Evolutionary conservation across 1,140 invertebrate genomes (phyloP).

Genomic region (Anadara kagoshimensis): DNA sequence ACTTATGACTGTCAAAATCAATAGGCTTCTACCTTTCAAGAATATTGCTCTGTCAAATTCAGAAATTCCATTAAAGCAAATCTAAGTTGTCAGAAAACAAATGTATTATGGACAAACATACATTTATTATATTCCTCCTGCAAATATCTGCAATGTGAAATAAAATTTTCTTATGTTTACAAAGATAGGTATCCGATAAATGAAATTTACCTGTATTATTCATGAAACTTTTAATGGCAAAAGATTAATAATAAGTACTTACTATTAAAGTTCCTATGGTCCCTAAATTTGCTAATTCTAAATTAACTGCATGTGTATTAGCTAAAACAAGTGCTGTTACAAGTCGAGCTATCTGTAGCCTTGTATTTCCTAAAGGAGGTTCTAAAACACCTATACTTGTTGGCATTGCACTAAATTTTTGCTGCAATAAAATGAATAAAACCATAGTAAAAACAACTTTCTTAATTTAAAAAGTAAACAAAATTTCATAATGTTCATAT

Average conservation of each 20-base stretch:
- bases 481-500: background rate
- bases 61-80: no score
- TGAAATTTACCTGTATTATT: no score
- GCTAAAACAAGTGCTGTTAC: conserved; percentile 81
- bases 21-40: no score
- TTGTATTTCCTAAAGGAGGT: conserved; percentile 84
- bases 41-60: no score
- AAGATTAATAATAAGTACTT: conserved; percentile 58
- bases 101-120: no score
- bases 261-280: conserved; percentile 81
- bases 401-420: conserved; percentile 76
- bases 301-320: conserved; percentile 75
- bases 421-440: conserved; percentile 56
- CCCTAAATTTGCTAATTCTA: conserved; percentile 73
- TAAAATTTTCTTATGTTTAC: no score
- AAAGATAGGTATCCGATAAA: no score
- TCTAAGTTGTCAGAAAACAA: no score
- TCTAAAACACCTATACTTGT: conserved; percentile 81
- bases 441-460: background rate
- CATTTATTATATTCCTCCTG: no score
- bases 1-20: no score
- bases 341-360: conserved; percentile 85
- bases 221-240: background rate
- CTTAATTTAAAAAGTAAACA: background rate
- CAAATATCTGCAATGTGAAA: no score